Percentiles rank a stretch among this genome's conserved stretches.
Conservation (phyloP, 2,113 vertebrate species). For the Noctilio leporinus region DNA sequence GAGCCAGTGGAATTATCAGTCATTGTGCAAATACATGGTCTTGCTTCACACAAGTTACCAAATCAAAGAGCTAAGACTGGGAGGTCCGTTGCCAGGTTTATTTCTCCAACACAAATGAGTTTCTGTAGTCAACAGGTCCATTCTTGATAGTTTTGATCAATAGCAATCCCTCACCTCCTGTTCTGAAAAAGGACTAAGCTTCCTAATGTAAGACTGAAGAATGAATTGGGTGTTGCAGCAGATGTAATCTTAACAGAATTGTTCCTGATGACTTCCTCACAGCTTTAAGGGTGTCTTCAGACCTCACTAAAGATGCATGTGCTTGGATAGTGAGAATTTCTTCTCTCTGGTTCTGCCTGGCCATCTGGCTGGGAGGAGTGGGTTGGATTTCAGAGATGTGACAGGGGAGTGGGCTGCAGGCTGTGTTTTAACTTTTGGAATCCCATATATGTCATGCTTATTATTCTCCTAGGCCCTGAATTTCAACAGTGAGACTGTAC, state of each 20-base stretch:
- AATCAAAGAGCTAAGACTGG: not conserved
- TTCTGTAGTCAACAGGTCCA: not conserved
- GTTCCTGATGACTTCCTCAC: not conserved
- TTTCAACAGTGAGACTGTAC: accelerated
- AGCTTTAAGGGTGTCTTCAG: not conserved
- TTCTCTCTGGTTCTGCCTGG: not conserved
- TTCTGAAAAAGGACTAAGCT: not conserved
- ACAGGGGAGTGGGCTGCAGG: not conserved
- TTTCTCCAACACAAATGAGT: not conserved
- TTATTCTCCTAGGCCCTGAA: slow-evolving; percentile 68
- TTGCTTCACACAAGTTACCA: not conserved
- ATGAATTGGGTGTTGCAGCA: not conserved
- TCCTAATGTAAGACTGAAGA: not conserved
- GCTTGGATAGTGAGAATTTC: not conserved
- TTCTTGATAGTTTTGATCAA: not conserved
- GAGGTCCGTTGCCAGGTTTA: not conserved
- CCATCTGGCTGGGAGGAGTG: not conserved
- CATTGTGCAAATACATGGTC: not conserved
- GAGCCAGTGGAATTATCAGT: not conserved
- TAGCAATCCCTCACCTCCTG: not conserved
- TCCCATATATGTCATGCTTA: not conserved
- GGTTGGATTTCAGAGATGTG: not conserved
- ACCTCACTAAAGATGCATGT: not conserved
- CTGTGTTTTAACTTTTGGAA: not conserved
- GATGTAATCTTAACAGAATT: not conserved